Percentiles rank a stretch among this genome's conserved stretches.
These are phyloP conservation scores for Chrysotoxum bicinctum DNA, from an alignment of 2,888 invertebrate genomes.

Conservation along the genomic window DNA sequence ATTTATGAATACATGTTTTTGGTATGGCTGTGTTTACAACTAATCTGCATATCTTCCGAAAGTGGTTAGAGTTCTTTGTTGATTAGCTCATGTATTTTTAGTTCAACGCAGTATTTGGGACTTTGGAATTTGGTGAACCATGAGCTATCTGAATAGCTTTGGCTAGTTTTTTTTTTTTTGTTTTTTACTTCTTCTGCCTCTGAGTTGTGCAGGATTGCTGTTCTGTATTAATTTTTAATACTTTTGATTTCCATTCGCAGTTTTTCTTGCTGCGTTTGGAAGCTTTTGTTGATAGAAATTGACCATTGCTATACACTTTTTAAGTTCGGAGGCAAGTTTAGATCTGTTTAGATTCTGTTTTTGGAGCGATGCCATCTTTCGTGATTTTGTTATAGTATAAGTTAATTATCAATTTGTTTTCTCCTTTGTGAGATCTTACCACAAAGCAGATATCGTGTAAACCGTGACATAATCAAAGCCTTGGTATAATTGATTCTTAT, in stretches of 20 bases:
- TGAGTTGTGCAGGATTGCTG: not conserved
- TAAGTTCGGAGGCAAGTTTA: not conserved
- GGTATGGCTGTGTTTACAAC: not conserved
- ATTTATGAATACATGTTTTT: not conserved
- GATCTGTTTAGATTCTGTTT: not conserved
- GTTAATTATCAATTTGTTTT: constrained; percentile 74
- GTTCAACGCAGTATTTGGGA: too few relatives aligned
- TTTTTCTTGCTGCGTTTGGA: constrained; percentile 10
- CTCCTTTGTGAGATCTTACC: constrained; percentile 37
- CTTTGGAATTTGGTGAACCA: constrained; percentile 26
- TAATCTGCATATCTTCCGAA: too few relatives aligned
- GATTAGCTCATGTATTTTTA: too few relatives aligned
- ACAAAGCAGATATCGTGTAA: constrained; percentile 70
- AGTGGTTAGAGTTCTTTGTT: too few relatives aligned
- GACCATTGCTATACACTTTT: not conserved
- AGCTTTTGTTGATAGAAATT: not conserved
- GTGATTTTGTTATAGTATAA: not conserved
- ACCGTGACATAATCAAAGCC: constrained; percentile 73
- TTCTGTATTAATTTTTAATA: not conserved
- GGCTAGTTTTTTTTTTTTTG: not conserved
- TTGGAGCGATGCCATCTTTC: not conserved
- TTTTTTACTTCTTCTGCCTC: not conserved
- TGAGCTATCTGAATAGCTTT: not conserved
- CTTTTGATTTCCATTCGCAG: not conserved
- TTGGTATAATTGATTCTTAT: constrained; percentile 74